Evolutionary conservation across 2,888 invertebrate species (phyloP), one percentile per base, ranked within the genome.

Genomic region (Tiliacea aurago): DNA sequence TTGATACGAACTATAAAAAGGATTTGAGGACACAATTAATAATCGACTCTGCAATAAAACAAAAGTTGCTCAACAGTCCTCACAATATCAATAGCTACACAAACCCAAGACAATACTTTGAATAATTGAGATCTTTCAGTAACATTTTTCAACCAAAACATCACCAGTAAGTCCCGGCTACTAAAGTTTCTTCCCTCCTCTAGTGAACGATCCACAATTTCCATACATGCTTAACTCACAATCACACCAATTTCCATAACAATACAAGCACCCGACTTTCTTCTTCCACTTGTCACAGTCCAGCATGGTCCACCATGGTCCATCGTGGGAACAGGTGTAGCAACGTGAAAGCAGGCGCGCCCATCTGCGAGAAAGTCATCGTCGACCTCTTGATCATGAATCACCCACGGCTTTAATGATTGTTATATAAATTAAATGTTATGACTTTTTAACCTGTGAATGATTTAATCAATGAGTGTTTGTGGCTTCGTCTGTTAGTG

Each of bases 321-420:
- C 70, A 75, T 63, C 72, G 86, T 76, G 69, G 65, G 86, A 76
- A 66, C 71, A 70, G 61, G 47, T 70, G 70, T 33, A 47, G 49
- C 58, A 53, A 66, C 80, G 80, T 55, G 80, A 81, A 81, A 81
- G 84, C 79, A 55, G 80, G 58, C 83, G 68, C 84, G 18, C 80
- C 86, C 86, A 84, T 70, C 76, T 55, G 49, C 61, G 86, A 71
- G 85, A 86, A 85, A 85, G 85, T 85, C 70, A 75, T 81, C 33
- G 63, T 0, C 45, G 51, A 73, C 80, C 70, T 79, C 76, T 82
- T 65, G 59, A 53, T 75, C 64, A 55, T 61, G 68, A 58, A 72
- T 76, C 84, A 86, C 75, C 80, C 70, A 84, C 73, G 18, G 23
- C 71, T 13, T 53, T 20, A 28, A 41, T 82, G 72, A 84, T 62